Evolutionary conservation across 2,888 invertebrate species (phyloP), one percentile per base, ranked within the genome.

Genomic region (Stenolophus ochropezus): DNA sequence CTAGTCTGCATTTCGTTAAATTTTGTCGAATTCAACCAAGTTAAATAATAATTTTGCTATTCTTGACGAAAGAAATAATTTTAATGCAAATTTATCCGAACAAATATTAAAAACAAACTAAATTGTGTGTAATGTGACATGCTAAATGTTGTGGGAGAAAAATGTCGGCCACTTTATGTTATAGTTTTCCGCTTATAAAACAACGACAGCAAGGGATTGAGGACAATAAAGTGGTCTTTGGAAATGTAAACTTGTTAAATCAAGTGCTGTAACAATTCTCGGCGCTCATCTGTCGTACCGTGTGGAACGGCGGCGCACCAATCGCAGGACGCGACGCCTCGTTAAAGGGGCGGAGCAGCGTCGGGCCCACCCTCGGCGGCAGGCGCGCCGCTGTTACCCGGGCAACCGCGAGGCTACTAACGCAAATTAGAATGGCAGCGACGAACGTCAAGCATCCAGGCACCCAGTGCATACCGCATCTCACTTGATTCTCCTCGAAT

Each of bases 391-490:
- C 86, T 86, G 85, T 87, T 88, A 87, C 88, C 89, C 88, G 87
- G 89, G 88, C 88, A 87, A 88, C 89, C 87, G 87, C 86, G 88
- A 81, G 88, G 86, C 89, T 87, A 87, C 88, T 90, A 89, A 89
- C 89, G 89, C 87, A 89, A 86, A 86, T 88, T 85, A 88, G 88
- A 88, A 89, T 87, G 86, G 86, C 85, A 86, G 87, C 88, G 88
- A 88, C 90, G 90, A 90, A 90, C 69, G 21, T n/a, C n/a, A n/a
- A n/a, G n/a, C n/a, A n/a, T 42, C 53, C 27, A 58, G 23, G 73
- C 21, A 69, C 33, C 51, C 47, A 76, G 58, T 49, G 81, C 65
- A 82, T 82, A 76, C 83, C 14, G 47, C 14, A 53, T 71, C 80
- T 23, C 21, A 42, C 71, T 42, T 42, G 16, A 71, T 16, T 76